Conservation (phyloP, 2,888 invertebrate species). For the Nomada lathburiana region DNA sequence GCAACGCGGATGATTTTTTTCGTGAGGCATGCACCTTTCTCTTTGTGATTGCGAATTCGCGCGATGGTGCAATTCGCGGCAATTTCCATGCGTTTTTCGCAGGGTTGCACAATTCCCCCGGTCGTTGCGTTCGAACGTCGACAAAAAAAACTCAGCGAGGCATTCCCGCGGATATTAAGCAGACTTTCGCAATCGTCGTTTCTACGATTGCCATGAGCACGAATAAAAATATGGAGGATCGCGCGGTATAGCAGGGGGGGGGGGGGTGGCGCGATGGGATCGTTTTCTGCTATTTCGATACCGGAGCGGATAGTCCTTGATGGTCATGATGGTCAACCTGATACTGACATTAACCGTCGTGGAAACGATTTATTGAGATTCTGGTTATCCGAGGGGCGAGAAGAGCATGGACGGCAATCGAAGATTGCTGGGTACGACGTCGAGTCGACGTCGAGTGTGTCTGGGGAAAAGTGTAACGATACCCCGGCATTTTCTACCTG, state of each 20-base stretch:
- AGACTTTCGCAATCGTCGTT: slow-evolving; percentile 17
- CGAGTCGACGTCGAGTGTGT: slow-evolving; percentile 12
- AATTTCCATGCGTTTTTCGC: slow-evolving; percentile 50
- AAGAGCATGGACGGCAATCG: slow-evolving; percentile 42
- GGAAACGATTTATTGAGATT: slow-evolving; percentile 80
- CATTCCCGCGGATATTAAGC: slow-evolving; percentile 43
- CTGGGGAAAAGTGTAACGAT: slow-evolving; percentile 4
- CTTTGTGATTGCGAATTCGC: slow-evolving; percentile 46
- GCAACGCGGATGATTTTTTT: slow-evolving; percentile 12
- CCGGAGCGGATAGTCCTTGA: slow-evolving; percentile 35
- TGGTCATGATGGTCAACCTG: slow-evolving; percentile 74
- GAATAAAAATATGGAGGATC: slow-evolving; percentile 38
- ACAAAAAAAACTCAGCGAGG: slow-evolving; percentile 12
- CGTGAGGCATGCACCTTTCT: slow-evolving; percentile 42
- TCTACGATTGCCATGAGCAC: slow-evolving; percentile 15
- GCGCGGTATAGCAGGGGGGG: slow-evolving; percentile 7
- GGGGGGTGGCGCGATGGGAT: background rate
- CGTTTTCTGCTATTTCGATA: slow-evolving; percentile 44
- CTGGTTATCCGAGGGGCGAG: slow-evolving; percentile 71
- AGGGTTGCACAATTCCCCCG: slow-evolving; percentile 30
- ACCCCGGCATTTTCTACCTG: background rate
- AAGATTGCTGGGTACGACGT: slow-evolving; percentile 8
- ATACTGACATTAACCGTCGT: slow-evolving; percentile 80
- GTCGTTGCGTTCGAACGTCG: slow-evolving; percentile 6
- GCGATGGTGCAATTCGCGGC: slow-evolving; percentile 25